These are phyloP conservation scores for Sitophilus oryzae DNA, from an alignment of 1,140 invertebrate genomes.

Conservation along the genomic window DNA sequence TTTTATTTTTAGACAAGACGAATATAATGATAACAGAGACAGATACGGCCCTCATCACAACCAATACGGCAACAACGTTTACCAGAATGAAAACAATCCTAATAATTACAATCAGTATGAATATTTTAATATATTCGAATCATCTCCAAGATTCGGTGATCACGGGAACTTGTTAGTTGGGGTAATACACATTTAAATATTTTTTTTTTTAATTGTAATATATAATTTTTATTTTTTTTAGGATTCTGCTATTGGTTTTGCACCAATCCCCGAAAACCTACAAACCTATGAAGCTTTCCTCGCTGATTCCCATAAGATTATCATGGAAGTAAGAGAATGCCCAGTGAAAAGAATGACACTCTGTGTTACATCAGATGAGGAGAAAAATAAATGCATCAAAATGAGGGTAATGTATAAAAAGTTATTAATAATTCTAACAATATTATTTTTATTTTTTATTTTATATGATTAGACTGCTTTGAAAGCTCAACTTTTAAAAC, in stretches of 20 bases:
- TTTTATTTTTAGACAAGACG: no score
- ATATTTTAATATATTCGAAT: conserved; percentile 66
- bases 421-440: background rate
- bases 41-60: conserved; percentile 15
- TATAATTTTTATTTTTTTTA: conserved; percentile 40
- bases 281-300: conserved; percentile 60
- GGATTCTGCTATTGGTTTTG: conserved; percentile 64
- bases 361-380: conserved; percentile 86
- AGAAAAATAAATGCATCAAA: conserved; percentile 87
- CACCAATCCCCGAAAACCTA: conserved; percentile 52
- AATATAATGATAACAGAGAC: no score
- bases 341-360: conserved; percentile 72
- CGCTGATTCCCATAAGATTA: conserved; percentile 57
- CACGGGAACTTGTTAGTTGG: conserved; percentile 64
- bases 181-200: conserved; percentile 46
- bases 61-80: conserved; percentile 23
- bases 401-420: conserved; percentile 67
- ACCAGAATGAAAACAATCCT: conserved; percentile 26
- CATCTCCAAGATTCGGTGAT: conserved; percentile 58
- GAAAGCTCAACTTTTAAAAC: conserved; percentile 81
- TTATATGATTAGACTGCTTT: conserved; percentile 61
- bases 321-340: conserved; percentile 70
- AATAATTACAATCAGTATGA: conserved; percentile 43
- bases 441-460: background rate
- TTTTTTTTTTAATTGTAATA: background rate